A percentile compares a stretch with the other conserved stretches of the same genome.
These are phyloP conservation scores for Geophilus truncorum DNA, from an alignment of 2,888 invertebrate species.

Conservation along the genomic window DNA sequence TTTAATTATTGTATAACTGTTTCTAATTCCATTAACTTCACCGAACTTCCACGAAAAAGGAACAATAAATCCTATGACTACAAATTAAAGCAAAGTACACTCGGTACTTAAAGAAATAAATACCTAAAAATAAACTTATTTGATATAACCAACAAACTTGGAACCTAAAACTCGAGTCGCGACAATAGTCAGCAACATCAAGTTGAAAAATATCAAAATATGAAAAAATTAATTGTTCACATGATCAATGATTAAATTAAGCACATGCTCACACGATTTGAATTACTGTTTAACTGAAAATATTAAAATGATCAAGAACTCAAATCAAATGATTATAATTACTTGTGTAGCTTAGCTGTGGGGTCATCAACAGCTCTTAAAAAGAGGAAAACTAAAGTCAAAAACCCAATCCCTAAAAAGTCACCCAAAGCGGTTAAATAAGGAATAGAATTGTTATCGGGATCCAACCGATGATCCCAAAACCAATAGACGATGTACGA, in stretches of 20 bases:
- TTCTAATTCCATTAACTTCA: neutral
- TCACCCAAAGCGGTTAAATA: constrained; percentile 93
- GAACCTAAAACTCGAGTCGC: neutral
- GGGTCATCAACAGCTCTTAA: constrained; percentile 45
- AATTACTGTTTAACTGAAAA: neutral
- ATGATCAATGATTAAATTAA: too few relatives aligned
- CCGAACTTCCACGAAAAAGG: neutral
- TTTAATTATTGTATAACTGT: neutral
- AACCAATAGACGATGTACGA: constrained; percentile 80
- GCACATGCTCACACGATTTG: too few relatives aligned
- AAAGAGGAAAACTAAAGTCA: constrained; percentile 68
- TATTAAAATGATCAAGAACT: neutral
- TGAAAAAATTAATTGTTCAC: too few relatives aligned
- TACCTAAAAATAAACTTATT: neutral
- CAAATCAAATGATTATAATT: neutral
- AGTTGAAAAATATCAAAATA: too few relatives aligned
- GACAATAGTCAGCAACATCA: neutral
- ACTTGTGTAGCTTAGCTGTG: neutral
- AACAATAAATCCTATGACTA: too few relatives aligned
- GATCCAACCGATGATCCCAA: constrained; percentile 85
- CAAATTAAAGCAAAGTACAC: neutral
- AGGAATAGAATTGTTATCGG: constrained; percentile 89
- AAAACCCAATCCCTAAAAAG: constrained; percentile 74
- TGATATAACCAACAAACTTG: neutral
- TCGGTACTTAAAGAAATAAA: neutral